A percentile compares a stretch with the other conserved stretches of the same genome.
Evolutionary conservation across 2,888 invertebrate species (phyloP).

Genomic region (Patella depressa): DNA sequence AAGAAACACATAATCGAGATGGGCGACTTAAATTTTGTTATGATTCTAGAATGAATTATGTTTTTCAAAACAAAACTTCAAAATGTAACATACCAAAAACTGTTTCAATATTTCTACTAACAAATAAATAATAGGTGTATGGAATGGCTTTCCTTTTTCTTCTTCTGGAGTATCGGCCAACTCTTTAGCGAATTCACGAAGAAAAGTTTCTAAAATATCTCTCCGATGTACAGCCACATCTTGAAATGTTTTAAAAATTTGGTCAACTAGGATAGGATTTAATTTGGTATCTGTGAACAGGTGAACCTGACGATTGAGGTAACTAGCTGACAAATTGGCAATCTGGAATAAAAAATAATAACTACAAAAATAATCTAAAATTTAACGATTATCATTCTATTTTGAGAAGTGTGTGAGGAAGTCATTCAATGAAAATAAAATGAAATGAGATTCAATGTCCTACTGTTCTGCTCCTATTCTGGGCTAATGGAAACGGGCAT

Average conservation of each 20-base stretch:
- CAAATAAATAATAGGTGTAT: constrained; percentile 50
- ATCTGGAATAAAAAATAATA: constrained; percentile 41
- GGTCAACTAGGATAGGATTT: constrained; percentile 48
- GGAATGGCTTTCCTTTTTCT: constrained; percentile 33
- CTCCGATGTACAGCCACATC: constrained; percentile 48
- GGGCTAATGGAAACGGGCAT: too few relatives aligned
- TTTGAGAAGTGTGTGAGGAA: too few relatives aligned
- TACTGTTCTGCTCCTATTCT: too few relatives aligned
- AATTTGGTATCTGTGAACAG: constrained; percentile 57
- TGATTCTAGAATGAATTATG: background rate
- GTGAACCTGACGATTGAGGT: constrained; percentile 55
- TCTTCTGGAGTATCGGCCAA: constrained; percentile 39
- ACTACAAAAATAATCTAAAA: too few relatives aligned
- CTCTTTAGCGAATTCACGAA: constrained; percentile 46
- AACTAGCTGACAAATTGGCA: constrained; percentile 54
- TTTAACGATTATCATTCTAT: too few relatives aligned
- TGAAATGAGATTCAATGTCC: too few relatives aligned
- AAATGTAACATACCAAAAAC: constrained; percentile 41
- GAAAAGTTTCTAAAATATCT: constrained; percentile 44
- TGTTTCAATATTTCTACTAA: constrained; percentile 50
- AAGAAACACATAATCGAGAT: too few relatives aligned
- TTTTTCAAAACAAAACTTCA: constrained; percentile 2
- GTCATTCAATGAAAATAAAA: too few relatives aligned
- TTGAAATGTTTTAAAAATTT: constrained; percentile 57
- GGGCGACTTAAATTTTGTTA: background rate